A percentile compares a stretch with the other conserved stretches of the same genome.
Conservation (phyloP, 2,113 vertebrate species). For the Poeciliopsis turrubarensis region DNA sequence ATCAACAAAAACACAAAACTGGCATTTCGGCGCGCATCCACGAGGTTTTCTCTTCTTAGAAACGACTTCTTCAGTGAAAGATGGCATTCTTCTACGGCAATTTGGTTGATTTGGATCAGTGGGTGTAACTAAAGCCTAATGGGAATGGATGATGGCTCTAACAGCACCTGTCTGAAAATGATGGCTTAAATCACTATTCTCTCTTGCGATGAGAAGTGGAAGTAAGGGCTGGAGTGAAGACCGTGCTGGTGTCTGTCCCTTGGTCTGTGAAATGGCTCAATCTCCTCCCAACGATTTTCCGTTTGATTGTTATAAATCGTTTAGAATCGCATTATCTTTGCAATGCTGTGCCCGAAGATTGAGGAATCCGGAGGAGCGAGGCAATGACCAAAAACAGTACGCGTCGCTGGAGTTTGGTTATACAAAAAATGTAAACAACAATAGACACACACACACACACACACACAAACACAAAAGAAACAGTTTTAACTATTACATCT, state of each 20-base stretch:
- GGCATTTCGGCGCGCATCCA: background rate
- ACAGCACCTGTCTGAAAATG: slow-evolving; percentile 72
- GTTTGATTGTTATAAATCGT: slow-evolving; percentile 76
- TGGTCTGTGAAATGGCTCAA: slow-evolving; percentile 75
- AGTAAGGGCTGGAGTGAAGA: slow-evolving; percentile 63
- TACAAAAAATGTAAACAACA: slow-evolving; percentile 3
- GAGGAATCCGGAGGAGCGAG: slow-evolving; percentile 12
- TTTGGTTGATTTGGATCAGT: slow-evolving; percentile 56
- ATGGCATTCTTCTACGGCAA: slow-evolving; percentile 33
- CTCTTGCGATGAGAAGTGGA: slow-evolving; percentile 66
- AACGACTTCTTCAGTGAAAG: slow-evolving; percentile 34
- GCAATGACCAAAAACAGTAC: slow-evolving; percentile 18
- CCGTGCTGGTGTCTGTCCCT: slow-evolving; percentile 62
- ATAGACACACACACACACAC: too few relatives aligned
- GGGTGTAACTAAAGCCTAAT: slow-evolving; percentile 69
- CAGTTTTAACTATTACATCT: too few relatives aligned
- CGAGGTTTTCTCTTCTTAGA: slow-evolving; percentile 14
- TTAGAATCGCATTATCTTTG: slow-evolving; percentile 67
- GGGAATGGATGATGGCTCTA: slow-evolving; percentile 68
- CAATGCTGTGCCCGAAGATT: slow-evolving; percentile 51
- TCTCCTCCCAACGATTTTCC: slow-evolving; percentile 47
- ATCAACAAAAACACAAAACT: slow-evolving; percentile 12
- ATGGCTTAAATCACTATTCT: slow-evolving; percentile 69
- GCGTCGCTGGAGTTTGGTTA: slow-evolving; percentile 2
- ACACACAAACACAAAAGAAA: too few relatives aligned